Base-by-base conservation (phyloP, 2,113 vertebrate species). In the Oryzias woworae region DNA sequence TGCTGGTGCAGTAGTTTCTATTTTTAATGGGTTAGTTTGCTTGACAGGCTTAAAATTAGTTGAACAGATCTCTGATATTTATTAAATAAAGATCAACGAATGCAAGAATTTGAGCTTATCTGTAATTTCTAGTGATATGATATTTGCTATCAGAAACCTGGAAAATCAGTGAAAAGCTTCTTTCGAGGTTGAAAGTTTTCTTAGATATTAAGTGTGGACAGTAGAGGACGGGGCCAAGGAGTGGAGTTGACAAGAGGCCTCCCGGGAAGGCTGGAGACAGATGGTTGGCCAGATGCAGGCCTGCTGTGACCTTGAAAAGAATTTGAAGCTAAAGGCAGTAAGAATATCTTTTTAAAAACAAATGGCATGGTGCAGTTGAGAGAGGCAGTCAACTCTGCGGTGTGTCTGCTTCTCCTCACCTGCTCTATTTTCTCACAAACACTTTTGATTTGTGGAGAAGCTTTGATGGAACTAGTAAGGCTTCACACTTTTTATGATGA, bases 261-360 rank as follows among this genome's bases (percentile, higher is more conserved):
- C 85, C 5, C 24, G 82, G 78, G 85, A 85, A 20, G 62, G 45
- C 57, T 31, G 65, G 53, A 73, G 86, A 78, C 91, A 92, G 90
- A 92, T 92, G 90, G 89, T 69, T 51, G 68, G 75, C 75, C 85
- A 89, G 87, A 91, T 89, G 88, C 69, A 77, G 73, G 75, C 57
- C 75, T 60, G 71, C 69, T 64, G 66, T 86, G 85, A 90, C 90
- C 90, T 92, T 90, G 82, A 77, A 80, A 42, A 57, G 14, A 69
- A 6, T 62, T 52, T n/a, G 66, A 69, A 59, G 62, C 65, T 77
- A 62, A 70, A 85, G 73, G 43, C 58, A 69, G 58, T 51, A 64
- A 49, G 60, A 73, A 52, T 44, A 64, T 69, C 67, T 67, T 13
- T 36, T 36, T 24, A 24, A 70, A 81, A 66, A 53, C 26, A 36